phyloP scores from a whole-genome alignment of 1,140 invertebrate species.

The Drosophila triauraria region DNA sequence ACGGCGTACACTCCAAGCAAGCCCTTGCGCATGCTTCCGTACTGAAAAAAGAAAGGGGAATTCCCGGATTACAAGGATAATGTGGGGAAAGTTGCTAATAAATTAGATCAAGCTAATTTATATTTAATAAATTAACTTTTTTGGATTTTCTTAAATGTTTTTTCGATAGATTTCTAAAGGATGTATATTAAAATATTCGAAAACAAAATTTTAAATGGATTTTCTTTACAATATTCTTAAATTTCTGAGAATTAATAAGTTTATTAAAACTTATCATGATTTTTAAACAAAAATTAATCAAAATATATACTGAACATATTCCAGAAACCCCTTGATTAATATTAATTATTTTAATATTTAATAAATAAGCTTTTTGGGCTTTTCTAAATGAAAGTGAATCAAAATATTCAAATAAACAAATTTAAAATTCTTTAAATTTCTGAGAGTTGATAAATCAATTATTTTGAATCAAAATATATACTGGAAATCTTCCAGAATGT shows the following conservation, averaged over 20 bases:
- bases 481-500: background rate
- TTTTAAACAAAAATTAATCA: background rate
- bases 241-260: background rate
- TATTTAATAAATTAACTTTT: background rate
- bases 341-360: too few relatives aligned
- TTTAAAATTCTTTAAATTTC: background rate
- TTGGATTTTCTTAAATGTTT: too few relatives aligned
- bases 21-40: conserved; percentile 90
- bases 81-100: background rate
- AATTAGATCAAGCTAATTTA: background rate
- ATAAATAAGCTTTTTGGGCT: background rate
- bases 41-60: conserved; percentile 86
- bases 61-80: background rate
- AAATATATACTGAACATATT: background rate
- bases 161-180: background rate
- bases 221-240: too few relatives aligned
- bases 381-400: background rate
- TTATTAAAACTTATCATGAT: background rate
- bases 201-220: background rate
- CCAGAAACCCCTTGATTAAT: background rate
- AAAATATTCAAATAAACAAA: background rate
- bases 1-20: conserved; percentile 91
- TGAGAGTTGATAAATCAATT: background rate
- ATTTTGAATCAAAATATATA: background rate
- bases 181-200: background rate